These are phyloP conservation scores for Pomphorhynchus laevis DNA, from an alignment of 1,140 invertebrate genomes.

Conservation along the genomic window DNA sequence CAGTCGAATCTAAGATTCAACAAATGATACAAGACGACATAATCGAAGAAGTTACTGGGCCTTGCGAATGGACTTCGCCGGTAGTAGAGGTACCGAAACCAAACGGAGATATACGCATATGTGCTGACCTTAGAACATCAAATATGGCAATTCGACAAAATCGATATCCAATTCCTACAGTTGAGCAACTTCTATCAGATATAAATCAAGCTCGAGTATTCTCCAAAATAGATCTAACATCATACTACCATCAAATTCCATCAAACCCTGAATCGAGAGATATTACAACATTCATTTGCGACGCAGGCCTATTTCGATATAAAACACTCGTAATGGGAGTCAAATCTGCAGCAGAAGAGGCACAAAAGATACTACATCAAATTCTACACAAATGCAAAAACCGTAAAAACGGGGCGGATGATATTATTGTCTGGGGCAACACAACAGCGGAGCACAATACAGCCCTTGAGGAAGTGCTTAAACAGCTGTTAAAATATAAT, in stretches of 20 bases:
- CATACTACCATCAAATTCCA: conserved; percentile 14
- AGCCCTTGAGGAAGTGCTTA: too few species aligned
- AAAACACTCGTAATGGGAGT: background rate
- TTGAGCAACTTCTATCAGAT: conserved; percentile 12
- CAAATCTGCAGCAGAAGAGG: background rate
- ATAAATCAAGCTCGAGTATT: conserved; percentile 13
- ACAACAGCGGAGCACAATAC: too few species aligned
- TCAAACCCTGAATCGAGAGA: conserved; percentile 11
- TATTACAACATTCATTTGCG: background rate
- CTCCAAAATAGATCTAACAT: conserved; percentile 13
- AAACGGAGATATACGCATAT: conserved; percentile 13
- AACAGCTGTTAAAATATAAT: too few species aligned
- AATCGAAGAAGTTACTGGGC: conserved; percentile 13
- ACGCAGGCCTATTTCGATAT: background rate
- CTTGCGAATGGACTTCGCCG: conserved; percentile 13
- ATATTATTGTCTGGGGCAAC: too few species aligned
- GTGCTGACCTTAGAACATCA: conserved; percentile 14
- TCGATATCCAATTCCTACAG: conserved; percentile 14
- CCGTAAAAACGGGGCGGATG: too few species aligned
- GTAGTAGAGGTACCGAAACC: conserved; percentile 13
- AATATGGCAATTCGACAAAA: conserved; percentile 14
- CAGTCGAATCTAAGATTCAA: conserved; percentile 11
- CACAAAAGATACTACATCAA: too few species aligned
- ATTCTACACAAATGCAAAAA: too few species aligned
- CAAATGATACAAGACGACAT: conserved; percentile 12